phyloP scores from a whole-genome alignment of 1,140 invertebrate species.

The Drosophila orosa region DNA sequence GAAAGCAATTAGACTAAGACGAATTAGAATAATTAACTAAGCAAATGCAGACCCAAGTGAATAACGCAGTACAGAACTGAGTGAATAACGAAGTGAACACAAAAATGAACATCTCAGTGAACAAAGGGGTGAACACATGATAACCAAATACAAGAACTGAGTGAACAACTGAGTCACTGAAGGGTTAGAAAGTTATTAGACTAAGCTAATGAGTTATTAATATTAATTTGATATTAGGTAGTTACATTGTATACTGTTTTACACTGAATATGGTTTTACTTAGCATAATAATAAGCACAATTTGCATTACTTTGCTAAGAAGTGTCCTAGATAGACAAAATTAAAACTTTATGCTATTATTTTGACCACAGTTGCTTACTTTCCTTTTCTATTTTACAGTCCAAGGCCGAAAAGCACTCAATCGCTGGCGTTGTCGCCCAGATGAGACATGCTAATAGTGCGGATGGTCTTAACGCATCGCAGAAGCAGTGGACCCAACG shows the following conservation, averaged over 20 bases:
- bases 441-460: conserved; percentile 76
- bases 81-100: neutral
- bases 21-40: too few species aligned
- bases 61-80: too few species aligned
- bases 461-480: conserved; percentile 53
- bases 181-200: neutral
- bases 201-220: neutral
- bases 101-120: neutral
- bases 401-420: conserved; percentile 6
- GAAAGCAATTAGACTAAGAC: too few species aligned
- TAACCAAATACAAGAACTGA: too few species aligned
- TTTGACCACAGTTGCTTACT: neutral
- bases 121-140: too few species aligned
- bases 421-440: conserved; percentile 28
- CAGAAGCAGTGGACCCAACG: conserved; percentile 54
- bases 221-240: too few species aligned
- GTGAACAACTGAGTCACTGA: neutral
- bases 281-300: too few species aligned
- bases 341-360: neutral
- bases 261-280: neutral
- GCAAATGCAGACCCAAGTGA: too few species aligned
- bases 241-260: too few species aligned
- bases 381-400: conserved; percentile 28
- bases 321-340: too few species aligned
- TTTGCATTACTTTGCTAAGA: neutral